Conservation (phyloP, 2,113 vertebrate genomes). For the Nyctereutes procyonoides region DNA sequence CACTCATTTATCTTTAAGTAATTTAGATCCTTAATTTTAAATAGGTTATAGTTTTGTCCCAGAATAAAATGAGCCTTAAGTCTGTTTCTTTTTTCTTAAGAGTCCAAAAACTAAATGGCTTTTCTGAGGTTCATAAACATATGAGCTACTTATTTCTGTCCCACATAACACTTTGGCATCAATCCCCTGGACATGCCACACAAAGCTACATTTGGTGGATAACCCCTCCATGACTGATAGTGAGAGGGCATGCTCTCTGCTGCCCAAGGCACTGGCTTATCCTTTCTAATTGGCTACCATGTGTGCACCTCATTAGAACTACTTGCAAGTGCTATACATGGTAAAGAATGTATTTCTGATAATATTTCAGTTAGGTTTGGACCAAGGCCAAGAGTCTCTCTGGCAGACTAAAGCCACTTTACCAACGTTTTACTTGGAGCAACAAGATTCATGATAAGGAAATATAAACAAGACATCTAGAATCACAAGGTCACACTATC, state of each 20-base stretch:
- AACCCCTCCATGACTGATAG: constrained; percentile 12
- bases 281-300: constrained; percentile 35
- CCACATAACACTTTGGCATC: background rate
- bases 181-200: background rate
- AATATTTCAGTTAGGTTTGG: constrained; percentile 54
- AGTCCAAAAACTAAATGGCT: background rate
- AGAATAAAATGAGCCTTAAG: constrained; percentile 51
- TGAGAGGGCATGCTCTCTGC: background rate
- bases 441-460: constrained; percentile 60
- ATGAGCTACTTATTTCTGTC: constrained; percentile 43
- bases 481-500: constrained; percentile 5
- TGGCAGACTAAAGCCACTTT: constrained; percentile 68
- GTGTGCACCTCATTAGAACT: constrained; percentile 51
- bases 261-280: background rate
- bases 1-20: constrained; percentile 44
- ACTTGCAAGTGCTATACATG: constrained; percentile 32
- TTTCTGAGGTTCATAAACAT: constrained; percentile 29
- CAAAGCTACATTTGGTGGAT: constrained; percentile 47
- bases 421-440: constrained; percentile 56
- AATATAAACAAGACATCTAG: constrained; percentile 49
- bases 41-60: background rate
- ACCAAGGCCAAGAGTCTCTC: constrained; percentile 63
- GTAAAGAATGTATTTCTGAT: constrained; percentile 74
- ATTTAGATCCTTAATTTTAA: constrained; percentile 44
- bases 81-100: constrained; percentile 11